Percentiles rank a stretch among this genome's conserved stretches.
Evolutionary conservation across 2,797 vertebrate genomes (phyloP).

Genomic region (Bradypus variegatus): DNA sequence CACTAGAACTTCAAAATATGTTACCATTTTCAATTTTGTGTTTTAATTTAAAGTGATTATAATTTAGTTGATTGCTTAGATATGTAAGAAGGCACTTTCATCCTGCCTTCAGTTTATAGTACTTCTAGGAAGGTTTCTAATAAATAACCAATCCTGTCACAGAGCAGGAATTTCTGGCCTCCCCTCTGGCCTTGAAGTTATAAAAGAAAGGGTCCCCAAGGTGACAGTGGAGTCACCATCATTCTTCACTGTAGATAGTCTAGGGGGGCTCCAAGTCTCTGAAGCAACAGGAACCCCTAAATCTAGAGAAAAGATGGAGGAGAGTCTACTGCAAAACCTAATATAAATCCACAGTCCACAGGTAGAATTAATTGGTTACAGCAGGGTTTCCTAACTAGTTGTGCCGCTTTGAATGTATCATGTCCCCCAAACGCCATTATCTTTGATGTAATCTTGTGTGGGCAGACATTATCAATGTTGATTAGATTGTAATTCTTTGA

Average conservation of each 20-base stretch:
- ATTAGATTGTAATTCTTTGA: too few species aligned
- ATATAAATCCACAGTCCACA: background rate
- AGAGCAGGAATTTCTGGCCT: background rate
- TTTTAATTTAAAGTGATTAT: background rate
- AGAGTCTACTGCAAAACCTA: background rate
- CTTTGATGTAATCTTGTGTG: too few species aligned
- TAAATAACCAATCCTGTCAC: background rate
- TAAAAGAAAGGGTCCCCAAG: slow-evolving; percentile 7
- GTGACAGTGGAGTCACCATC: background rate
- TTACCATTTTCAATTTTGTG: background rate
- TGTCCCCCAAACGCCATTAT: too few species aligned
- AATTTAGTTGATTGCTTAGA: background rate
- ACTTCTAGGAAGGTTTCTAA: slow-evolving; percentile 3
- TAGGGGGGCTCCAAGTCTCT: background rate
- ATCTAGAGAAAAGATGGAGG: background rate
- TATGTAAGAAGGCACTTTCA: background rate
- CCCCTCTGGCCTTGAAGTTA: background rate
- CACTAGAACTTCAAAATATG: background rate
- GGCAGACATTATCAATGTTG: too few species aligned
- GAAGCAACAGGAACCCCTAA: background rate
- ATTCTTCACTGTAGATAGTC: background rate
- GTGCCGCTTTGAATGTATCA: too few species aligned
- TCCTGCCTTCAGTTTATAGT: background rate
- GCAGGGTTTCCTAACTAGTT: background rate
- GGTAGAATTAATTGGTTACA: background rate